These are phyloP conservation scores for Elegia similella DNA, from an alignment of 2,888 invertebrate genomes.

Conservation along the genomic window DNA sequence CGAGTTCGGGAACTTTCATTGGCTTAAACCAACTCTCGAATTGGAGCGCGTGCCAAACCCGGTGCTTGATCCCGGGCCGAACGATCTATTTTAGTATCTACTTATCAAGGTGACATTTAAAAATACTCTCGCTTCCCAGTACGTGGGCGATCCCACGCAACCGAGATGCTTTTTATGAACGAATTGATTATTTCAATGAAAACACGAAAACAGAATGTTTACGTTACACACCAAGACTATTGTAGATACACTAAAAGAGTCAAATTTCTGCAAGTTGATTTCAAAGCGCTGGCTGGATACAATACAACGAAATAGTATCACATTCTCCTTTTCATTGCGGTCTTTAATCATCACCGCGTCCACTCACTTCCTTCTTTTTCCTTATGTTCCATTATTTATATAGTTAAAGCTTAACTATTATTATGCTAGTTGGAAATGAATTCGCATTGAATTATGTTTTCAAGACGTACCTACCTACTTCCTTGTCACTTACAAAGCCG, in stretches of 20 bases:
- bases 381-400: too few species aligned
- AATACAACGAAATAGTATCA: too few species aligned
- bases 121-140: slow-evolving; percentile 34
- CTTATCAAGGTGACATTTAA: slow-evolving; percentile 37
- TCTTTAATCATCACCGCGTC: too few species aligned
- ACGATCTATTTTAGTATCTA: slow-evolving; percentile 26
- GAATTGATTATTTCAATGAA: background rate
- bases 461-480: background rate
- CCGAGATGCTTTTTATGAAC: slow-evolving; percentile 11
- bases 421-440: too few species aligned
- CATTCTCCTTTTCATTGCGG: too few species aligned
- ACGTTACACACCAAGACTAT: background rate
- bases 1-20: slow-evolving; percentile 29
- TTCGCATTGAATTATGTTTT: background rate
- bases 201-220: background rate
- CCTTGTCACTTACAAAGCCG: background rate
- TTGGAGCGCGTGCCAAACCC: slow-evolving; percentile 32
- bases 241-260: too few species aligned
- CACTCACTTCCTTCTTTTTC: too few species aligned
- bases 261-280: too few species aligned
- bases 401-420: too few species aligned
- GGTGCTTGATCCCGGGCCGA: slow-evolving; percentile 47
- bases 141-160: slow-evolving; percentile 34
- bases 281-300: too few species aligned
- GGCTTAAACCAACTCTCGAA: slow-evolving; percentile 11